Evolutionary conservation across 2,113 vertebrate species (phyloP), one percentile per base, ranked within the genome.

Genomic region (Burhinus oedicnemus): DNA sequence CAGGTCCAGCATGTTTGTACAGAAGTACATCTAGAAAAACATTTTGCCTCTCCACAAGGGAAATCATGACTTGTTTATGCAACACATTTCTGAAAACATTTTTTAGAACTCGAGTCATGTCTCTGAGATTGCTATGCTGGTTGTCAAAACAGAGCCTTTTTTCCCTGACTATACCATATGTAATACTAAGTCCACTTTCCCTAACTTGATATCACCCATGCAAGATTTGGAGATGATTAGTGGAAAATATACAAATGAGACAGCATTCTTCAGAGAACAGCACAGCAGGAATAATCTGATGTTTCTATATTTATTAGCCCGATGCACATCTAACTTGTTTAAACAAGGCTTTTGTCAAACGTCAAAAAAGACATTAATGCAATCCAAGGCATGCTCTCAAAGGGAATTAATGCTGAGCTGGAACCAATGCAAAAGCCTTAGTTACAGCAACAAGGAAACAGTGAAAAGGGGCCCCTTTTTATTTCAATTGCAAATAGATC

Each of bases 11-110:
- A 1, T 44, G 15, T 79, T 72, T 29, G 30, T 16, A 15, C 61
- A 87, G 49, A 75, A 91, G 57, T 64, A 72, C 89, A 94, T 95
- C 84, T 79, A 95, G 87, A 85, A 96, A 94, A 97, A 95, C 89
- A 97, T 65, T 40, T 75, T 55, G 60, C 87, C 51, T 85, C 83
- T 87, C 89, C 78, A 55, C 81, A 26, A 91, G 95, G 94, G 93
- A 95, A 95, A 97, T 94, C 83, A 96, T 95, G 81, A 94, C 87
- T 97, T 95, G 96, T 97, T 97, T 97, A 89, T 96, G 94, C 93
- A 97, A 96, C 93, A 91, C 95, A 95, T 94, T 95, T 94, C 91
- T 95, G 87, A 89, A 97, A 97, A 95, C 97, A 97, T 97, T 97
- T 97, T 95, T 97, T 74, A 94, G 89, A 77, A 66, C 89, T 97